phyloP scores from a whole-genome alignment of 2,797 vertebrate species.

The Pangasius larnaudii region DNA sequence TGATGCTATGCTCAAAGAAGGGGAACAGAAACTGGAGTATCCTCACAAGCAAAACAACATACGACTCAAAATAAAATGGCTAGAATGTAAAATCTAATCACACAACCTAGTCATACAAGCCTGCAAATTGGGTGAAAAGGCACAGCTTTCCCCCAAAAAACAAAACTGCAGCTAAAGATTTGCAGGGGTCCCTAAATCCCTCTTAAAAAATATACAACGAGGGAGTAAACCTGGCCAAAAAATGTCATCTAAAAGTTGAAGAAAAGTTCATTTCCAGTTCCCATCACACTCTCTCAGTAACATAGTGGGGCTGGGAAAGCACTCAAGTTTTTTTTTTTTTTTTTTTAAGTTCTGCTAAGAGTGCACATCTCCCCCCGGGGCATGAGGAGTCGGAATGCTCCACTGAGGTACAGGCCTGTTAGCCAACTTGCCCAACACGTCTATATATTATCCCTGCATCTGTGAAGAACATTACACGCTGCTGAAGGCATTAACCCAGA shows the following conservation, averaged over 20 bases:
- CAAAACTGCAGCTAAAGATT: slow-evolving; percentile 10
- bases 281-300: slow-evolving; percentile 38
- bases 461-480: slow-evolving; percentile 56
- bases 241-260: slow-evolving; percentile 13
- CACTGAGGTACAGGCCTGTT: slow-evolving; percentile 28
- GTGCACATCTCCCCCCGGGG: slow-evolving; percentile 33
- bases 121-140: not conserved
- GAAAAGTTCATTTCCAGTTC: slow-evolving; percentile 39
- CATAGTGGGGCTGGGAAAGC: slow-evolving; percentile 56
- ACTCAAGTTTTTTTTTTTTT: slow-evolving; percentile 37
- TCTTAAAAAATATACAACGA: not conserved
- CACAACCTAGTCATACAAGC: not conserved
- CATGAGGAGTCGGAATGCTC: slow-evolving; percentile 26
- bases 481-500: slow-evolving; percentile 46
- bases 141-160: not conserved
- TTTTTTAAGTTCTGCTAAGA: slow-evolving; percentile 22
- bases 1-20: not conserved
- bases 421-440: slow-evolving; percentile 15
- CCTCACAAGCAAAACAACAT: slow-evolving; percentile 11
- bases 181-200: slow-evolving; percentile 13
- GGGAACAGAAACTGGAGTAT: not conserved
- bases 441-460: slow-evolving; percentile 51
- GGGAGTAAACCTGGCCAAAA: slow-evolving; percentile 25
- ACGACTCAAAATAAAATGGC: slow-evolving; percentile 6
- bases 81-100: slow-evolving; percentile 7